A percentile compares a stretch with the other conserved stretches of the same genome.
Evolutionary conservation across 53 echinoderm and acorn worm genomes (phyloP).

Genomic region (Patiria pectinifera): DNA sequence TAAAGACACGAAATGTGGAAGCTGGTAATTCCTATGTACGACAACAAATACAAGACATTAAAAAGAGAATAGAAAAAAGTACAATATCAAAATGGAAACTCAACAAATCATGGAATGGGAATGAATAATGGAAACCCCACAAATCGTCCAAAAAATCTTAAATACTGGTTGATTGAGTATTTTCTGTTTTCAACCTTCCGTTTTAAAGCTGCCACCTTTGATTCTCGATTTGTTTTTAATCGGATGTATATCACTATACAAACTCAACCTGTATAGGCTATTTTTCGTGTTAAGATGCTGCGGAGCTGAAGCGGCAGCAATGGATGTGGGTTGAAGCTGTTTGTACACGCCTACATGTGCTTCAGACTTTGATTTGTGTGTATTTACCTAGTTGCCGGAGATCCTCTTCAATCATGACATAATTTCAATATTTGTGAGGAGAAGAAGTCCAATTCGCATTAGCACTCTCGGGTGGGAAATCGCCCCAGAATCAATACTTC

Average conservation of each 20-base stretch:
- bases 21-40: too few relatives aligned
- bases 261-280: neutral
- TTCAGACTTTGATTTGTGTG: constrained; percentile 7
- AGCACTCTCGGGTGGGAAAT: neutral
- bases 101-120: too few relatives aligned
- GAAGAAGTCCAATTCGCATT: neutral
- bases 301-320: neutral
- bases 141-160: too few relatives aligned
- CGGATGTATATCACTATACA: neutral
- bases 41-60: too few relatives aligned
- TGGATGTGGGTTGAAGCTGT: neutral
- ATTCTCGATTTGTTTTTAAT: neutral
- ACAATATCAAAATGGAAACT: too few relatives aligned
- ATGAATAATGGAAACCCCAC: too few relatives aligned
- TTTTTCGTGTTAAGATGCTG: neutral
- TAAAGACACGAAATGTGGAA: too few relatives aligned
- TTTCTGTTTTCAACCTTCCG: too few relatives aligned
- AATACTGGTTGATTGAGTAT: too few relatives aligned
- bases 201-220: neutral
- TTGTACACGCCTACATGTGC: neutral
- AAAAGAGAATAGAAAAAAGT: too few relatives aligned
- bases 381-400: neutral
- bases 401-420: neutral
- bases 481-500: constrained; percentile 2
- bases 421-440: neutral